Conservation (phyloP, 2,888 invertebrate species). For the Drosophila ezoana region DNA sequence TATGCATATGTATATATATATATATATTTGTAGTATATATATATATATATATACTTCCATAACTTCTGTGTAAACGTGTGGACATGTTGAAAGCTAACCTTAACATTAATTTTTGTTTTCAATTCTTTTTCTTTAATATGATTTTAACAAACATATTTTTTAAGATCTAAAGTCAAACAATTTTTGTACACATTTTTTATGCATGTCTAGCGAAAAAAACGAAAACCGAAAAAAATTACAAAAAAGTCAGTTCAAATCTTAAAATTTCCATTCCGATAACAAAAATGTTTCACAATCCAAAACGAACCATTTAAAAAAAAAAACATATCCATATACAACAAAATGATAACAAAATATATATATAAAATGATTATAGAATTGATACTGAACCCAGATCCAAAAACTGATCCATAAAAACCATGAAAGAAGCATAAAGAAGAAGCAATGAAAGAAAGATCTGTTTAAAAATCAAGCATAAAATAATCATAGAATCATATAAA, state of each 20-base stretch:
- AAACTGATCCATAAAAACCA: conserved; percentile 13
- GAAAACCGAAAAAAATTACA: too few species aligned
- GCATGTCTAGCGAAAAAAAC: too few species aligned
- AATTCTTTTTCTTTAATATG: not conserved
- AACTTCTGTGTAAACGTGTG: conserved; percentile 23
- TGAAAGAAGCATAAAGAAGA: not conserved
- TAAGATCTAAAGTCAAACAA: conserved; percentile 17
- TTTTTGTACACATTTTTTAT: conserved; percentile 30
- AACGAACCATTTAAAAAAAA: conserved; percentile 39
- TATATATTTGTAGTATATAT: not conserved
- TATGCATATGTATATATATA: conserved; percentile 37
- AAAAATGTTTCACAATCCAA: conserved; percentile 29
- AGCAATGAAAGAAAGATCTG: too few species aligned
- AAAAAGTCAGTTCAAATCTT: conserved; percentile 29
- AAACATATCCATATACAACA: conserved; percentile 52
- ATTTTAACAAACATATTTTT: not conserved
- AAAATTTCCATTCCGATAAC: conserved; percentile 42
- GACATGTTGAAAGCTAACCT: conserved; percentile 29
- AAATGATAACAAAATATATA: not conserved
- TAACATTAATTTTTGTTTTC: conserved; percentile 12
- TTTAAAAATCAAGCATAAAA: too few species aligned
- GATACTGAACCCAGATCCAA: conserved; percentile 13
- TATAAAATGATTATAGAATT: conserved; percentile 7
- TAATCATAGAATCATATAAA: not conserved
- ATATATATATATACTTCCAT: conserved; percentile 24